phyloP scores from a whole-genome alignment of 2,888 invertebrate genomes.

The Drosophila aldrichi region DNA sequence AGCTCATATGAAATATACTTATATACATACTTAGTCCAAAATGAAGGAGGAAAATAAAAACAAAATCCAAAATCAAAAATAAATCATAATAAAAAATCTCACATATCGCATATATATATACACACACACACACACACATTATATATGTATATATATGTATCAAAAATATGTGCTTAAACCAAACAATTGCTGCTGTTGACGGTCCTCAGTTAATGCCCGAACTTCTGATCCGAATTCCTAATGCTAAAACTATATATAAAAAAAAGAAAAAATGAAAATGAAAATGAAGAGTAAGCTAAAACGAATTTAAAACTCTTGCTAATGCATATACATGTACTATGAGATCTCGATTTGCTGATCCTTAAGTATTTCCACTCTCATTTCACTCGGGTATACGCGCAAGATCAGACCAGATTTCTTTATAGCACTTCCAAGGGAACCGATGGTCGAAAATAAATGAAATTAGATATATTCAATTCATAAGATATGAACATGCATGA shows the following conservation, averaged over 20 bases:
- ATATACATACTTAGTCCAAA: slow-evolving; percentile 39
- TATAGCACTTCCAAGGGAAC: neutral
- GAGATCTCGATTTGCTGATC: slow-evolving; percentile 10
- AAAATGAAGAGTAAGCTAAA: neutral
- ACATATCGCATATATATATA: slow-evolving; percentile 56
- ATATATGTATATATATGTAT: slow-evolving; percentile 6
- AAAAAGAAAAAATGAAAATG: too few relatives aligned
- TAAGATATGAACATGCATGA: neutral
- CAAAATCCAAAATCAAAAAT: neutral
- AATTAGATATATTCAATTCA: slow-evolving; percentile 14
- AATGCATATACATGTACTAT: slow-evolving; percentile 12
- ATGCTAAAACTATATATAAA: slow-evolving; percentile 16
- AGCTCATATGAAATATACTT: slow-evolving; percentile 31
- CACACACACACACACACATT: slow-evolving; percentile 27
- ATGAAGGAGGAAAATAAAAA: neutral
- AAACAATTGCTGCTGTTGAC: slow-evolving; percentile 33
- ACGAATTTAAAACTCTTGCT: slow-evolving; percentile 28
- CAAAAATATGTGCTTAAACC: slow-evolving; percentile 26
- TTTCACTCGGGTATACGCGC: slow-evolving; percentile 4
- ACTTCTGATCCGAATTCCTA: slow-evolving; percentile 41
- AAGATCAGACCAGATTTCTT: slow-evolving; percentile 17
- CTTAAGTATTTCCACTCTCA: neutral
- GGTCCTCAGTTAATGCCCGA: slow-evolving; percentile 28
- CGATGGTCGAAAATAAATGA: slow-evolving; percentile 26
- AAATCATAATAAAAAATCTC: slow-evolving; percentile 35